Evolutionary conservation across 2,888 invertebrate genomes (phyloP), one percentile per base, ranked within the genome.

Genomic region (Siphlonurus alternatus): DNA sequence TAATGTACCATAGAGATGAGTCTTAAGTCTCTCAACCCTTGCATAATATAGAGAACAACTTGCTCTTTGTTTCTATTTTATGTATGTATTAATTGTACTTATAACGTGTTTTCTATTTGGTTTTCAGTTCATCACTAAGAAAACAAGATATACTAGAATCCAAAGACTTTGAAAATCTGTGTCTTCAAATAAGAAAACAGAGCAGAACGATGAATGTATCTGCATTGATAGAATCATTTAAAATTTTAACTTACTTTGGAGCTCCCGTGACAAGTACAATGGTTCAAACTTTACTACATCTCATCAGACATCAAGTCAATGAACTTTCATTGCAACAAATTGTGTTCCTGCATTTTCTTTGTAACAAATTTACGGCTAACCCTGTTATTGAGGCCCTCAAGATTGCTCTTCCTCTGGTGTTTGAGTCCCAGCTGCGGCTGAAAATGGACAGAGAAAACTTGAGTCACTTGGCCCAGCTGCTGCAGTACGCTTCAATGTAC

Each of bases 331-430:
- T 85, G 23, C 74, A 79, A 2, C 82, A 87, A 69, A 81, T 87
- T 25, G 79, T 83, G 69, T 85, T 84, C 71, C 64, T 86, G 19
- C 79, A 85, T 71, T 83, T 81, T 70, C 69, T 87, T 5, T 71
- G 88, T 0, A 71, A 73, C 1, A 77, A 78, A 65, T 79, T 80
- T 61, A 75, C 79, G 54, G 69, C 69, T 1, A 79, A 77, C 18
- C 82, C 86, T 64, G 73, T 88, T 23, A 78, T 82, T 0, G 83
- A 84, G 51, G 86, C 86, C 0, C 70, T 88, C 2, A 78, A 77
- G 69, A 75, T 84, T 0, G 87, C 87, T 0, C 70, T 88, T 10
- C 86, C 87, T 0, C 72, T 86, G 25, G 82, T 84, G 0, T 85
- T 87, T 71, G 83, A 86, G 74, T 79, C 81, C 5, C 81, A 85